Evolutionary conservation across 2,113 vertebrate species (phyloP), one percentile per base, ranked within the genome.

Genomic region (Channa argus): DNA sequence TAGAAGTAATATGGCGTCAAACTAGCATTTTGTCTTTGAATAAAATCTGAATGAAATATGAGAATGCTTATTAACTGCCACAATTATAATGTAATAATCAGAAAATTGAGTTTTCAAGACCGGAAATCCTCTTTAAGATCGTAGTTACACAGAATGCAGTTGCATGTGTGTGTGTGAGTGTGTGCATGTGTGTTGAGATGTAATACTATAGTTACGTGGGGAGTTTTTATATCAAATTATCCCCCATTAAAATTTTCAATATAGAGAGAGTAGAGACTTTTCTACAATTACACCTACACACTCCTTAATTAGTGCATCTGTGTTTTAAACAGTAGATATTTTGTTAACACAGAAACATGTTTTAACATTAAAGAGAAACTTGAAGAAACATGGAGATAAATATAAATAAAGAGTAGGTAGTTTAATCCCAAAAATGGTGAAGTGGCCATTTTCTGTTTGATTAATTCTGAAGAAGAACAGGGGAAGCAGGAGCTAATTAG

Each of bases 71-170:
- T 88, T 91, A 89, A 87, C 84, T 65, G 67, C 64, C 14, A 39
- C 59, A 15, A 83, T 88, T 76, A 88, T 77, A 73, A 80, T 81
- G 71, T 74, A 88, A 89, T 88, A 88, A 88, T 92, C 75, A 86
- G 78, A 84, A 89, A 84, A 90, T 85, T 56, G 70, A 87, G 56
- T 82, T 82, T 75, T 90, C 80, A 84, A 60, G 69, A 69, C 67
- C 63, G 82, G 63, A 81, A 81, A 87, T 65, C 50, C 58, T 71
- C 47, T 76, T 71, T 86, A 43, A 80, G 74, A 74, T 74, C 54
- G 58, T 55, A 59, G 71, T 67, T 80, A 58, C 60, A 79, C 69
- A 61, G 71, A 63, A 24, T 60, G 55, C 34, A 46, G 7, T 24
- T 24, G 24, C 24, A 24, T 24, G 24, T 33, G 34, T 36, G 44